Evolutionary conservation across 2,797 vertebrate genomes (phyloP).

Genomic region (Huso huso): DNA sequence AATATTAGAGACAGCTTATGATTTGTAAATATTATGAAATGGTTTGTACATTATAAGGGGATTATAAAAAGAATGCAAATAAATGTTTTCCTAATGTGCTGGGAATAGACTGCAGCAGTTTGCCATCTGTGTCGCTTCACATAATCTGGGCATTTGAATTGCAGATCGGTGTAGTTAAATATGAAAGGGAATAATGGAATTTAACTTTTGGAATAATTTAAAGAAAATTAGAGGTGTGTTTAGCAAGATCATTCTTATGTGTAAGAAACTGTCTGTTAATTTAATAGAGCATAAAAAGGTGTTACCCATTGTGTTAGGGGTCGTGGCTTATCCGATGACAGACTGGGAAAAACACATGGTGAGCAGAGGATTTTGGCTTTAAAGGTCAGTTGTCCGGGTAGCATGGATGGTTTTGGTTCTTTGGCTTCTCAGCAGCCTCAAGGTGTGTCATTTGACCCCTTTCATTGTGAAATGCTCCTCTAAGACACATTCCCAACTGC

Average conservation of each 20-base stretch:
- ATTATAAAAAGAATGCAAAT: constrained; percentile 37
- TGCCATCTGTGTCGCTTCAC: constrained; percentile 56
- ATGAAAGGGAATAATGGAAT: constrained; percentile 23
- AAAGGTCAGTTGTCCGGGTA: too few relatives aligned
- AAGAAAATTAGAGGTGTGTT: constrained; percentile 29
- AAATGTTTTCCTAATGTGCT: constrained; percentile 37
- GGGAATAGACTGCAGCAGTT: constrained; percentile 39
- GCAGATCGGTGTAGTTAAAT: constrained; percentile 43
- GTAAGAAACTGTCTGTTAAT: background rate
- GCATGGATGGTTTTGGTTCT: too few relatives aligned
- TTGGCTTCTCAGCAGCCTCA: too few relatives aligned
- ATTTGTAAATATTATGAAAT: constrained; percentile 43
- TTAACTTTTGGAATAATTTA: constrained; percentile 36
- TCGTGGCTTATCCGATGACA: too few relatives aligned
- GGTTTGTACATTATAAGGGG: constrained; percentile 34
- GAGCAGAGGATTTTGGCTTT: too few relatives aligned
- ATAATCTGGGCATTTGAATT: constrained; percentile 51
- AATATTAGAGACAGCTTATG: constrained; percentile 42
- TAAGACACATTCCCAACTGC: too few relatives aligned
- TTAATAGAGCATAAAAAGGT: too few relatives aligned
- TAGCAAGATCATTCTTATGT: constrained; percentile 17
- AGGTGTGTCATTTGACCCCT: too few relatives aligned
- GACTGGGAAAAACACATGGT: too few relatives aligned
- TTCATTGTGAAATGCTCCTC: too few relatives aligned
- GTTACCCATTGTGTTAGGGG: too few relatives aligned